Evolutionary conservation across 2,888 invertebrate genomes (phyloP), one percentile per base, ranked within the genome.

Genomic region (Cremastobaeus sp.): DNA sequence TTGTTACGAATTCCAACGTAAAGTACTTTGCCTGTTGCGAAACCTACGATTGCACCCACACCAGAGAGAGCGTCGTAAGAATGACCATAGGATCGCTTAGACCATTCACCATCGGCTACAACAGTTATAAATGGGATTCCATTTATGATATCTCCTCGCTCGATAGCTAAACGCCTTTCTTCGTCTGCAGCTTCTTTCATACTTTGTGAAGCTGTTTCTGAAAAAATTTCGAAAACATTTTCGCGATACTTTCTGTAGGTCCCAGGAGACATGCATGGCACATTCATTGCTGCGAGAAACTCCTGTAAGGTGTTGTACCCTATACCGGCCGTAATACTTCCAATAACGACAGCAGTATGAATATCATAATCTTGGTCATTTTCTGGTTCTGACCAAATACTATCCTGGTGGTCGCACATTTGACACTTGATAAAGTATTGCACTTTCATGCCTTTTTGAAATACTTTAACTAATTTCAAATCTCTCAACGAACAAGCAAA

Each of bases 1-100:
- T n/a, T n/a, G n/a, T n/a, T n/a, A n/a, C n/a, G n/a, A 35, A 59
- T 72, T 14, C 79, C 80, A 14, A 81, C 37, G 43, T 70, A 78
- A 6, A 83, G 48, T 25, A 81, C 55, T 74, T 81, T 81, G 11
- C 76, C 57, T 0, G 76, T 76, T 3, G 34, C n/a, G 25, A 45
- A 55, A 11, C 62, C 74, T 6, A 77, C 20, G 14, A 75, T 70
- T 8, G 50, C 66, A 21, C 35, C 62, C 14, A 39, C 37, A 8
- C 77, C 73, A 41, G 62, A 54, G 9, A 55, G 15, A 14, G 74
- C 72, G 57, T 76, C 62, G 17, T 43, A 69, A 35, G 50, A 47
- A 6, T 37, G 50, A 12, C 50, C 65, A 15, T 74, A 71, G 0
- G 69, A 32, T 45, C 69, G 71, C 34, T 76, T 76, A 9, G 68